phyloP scores from a whole-genome alignment of 2,888 invertebrate species.

The Tiphia femorata region DNA sequence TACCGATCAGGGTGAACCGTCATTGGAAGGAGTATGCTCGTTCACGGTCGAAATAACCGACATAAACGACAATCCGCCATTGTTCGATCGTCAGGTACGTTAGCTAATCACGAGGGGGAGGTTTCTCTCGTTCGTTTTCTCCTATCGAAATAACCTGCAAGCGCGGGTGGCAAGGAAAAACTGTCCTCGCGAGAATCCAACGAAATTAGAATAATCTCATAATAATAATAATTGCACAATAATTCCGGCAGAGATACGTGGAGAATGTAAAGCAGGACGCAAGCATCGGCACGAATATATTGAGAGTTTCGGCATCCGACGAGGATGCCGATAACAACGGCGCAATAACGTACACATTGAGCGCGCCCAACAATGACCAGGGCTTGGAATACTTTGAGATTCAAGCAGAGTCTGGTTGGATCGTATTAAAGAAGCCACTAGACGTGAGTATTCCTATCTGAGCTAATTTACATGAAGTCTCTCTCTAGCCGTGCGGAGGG shows the following conservation, averaged over 20 bases:
- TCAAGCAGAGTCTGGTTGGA: slow-evolving; percentile 97
- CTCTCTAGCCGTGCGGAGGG: slow-evolving; percentile 38
- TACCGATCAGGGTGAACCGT: slow-evolving; percentile 98
- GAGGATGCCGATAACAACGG: slow-evolving; percentile 98
- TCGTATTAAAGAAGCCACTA: slow-evolving; percentile 92
- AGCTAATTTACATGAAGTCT: slow-evolving; percentile 35
- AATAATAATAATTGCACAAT: neutral
- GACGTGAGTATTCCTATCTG: slow-evolving; percentile 85
- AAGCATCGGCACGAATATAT: slow-evolving; percentile 93
- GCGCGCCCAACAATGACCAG: slow-evolving; percentile 88
- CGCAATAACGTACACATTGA: slow-evolving; percentile 91
- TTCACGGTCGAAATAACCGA: slow-evolving; percentile 98
- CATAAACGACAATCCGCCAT: slow-evolving; percentile 96
- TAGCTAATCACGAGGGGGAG: too few relatives aligned
- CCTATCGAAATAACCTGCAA: neutral
- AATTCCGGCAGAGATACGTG: slow-evolving; percentile 88
- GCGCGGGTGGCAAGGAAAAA: neutral
- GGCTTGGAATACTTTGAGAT: slow-evolving; percentile 94
- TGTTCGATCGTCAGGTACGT: slow-evolving; percentile 94
- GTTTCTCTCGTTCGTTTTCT: neutral
- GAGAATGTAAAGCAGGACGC: slow-evolving; percentile 98
- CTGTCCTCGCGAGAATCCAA: too few relatives aligned
- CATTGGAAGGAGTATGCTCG: slow-evolving; percentile 97
- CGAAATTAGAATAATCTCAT: too few relatives aligned
- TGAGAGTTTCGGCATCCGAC: slow-evolving; percentile 95